Evolutionary conservation across 2,113 vertebrate species (phyloP), one percentile per base, ranked within the genome.

Genomic region (Gopherus flavomarginatus): DNA sequence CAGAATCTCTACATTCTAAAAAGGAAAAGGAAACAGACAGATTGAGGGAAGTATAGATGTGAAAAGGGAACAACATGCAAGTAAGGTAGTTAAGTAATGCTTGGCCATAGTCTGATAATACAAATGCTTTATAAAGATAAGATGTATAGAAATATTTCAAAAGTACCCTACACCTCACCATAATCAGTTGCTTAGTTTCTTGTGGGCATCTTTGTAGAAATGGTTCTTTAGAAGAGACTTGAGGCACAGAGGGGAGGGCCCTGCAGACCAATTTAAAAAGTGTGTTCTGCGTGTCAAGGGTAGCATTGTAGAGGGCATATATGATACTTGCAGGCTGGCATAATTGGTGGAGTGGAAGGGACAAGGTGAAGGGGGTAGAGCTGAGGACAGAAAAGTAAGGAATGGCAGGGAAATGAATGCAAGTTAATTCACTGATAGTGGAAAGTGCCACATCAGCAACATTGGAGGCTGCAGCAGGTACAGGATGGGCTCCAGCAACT

Each of bases 231-330:
- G 53, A 44, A 8, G 22, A 56, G 78, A 17, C 38, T 42, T 16
- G 13, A 35, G 0, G 6, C 4, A 8, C 31, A 72, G 29, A 69
- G 14, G n/a, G 31, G 35, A 1, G 26, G 10, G 5, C 0, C 13
- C 24, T 16, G 59, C 81, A 49, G 3, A 47, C 29, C 81, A 3
- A 19, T 10, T 77, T 77, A 13, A 22, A 77, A 82, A 56, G 4
- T 47, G 53, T 14, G 44, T 14, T 44, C 82, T 27, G 11, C 12
- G 16, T 49, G 53, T 62, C 35, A 54, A 26, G 2, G 0, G 3
- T 31, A 44, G 22, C 72, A 42, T 59, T 75, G 22, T 29, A 29
- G 21, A 1, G 1, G 53, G 10, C 57, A 29, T 22, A 59, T 19
- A 29, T 19, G 35, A n/a, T 21, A 35, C 47, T 35, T 35, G 10